Percentiles rank a stretch among this genome's conserved stretches.
These are phyloP conservation scores for Passer domesticus DNA, from an alignment of 2,113 vertebrate genomes.

Conservation along the genomic window DNA sequence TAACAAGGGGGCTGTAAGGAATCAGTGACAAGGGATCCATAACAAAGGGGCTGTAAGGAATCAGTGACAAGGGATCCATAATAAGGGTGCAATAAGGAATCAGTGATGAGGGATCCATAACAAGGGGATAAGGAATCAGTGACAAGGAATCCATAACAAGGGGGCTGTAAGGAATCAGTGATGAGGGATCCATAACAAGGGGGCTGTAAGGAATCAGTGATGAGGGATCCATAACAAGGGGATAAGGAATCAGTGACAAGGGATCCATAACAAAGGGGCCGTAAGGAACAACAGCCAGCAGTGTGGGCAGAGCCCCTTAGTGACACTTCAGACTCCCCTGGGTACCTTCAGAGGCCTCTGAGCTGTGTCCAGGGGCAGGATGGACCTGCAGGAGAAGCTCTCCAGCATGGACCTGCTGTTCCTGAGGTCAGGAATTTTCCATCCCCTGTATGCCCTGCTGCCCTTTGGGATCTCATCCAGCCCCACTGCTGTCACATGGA, in stretches of 20 bases:
- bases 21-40: not conserved
- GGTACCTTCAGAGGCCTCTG: not conserved
- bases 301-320: too few relatives aligned
- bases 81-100: not conserved
- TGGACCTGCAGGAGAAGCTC: fast-evolving
- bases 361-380: not conserved
- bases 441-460: fast-evolving
- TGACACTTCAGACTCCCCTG: not conserved
- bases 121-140: not conserved
- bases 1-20: too few relatives aligned
- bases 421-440: not conserved
- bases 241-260: too few relatives aligned
- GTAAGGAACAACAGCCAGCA: not conserved
- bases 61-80: not conserved
- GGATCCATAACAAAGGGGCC: too few relatives aligned
- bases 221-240: too few relatives aligned
- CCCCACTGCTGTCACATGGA: not conserved
- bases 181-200: not conserved
- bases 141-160: not conserved
- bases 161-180: not conserved
- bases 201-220: not conserved
- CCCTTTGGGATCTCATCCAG: not conserved
- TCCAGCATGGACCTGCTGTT: not conserved
- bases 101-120: not conserved
- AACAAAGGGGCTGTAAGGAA: not conserved